phyloP scores from a whole-genome alignment of 2,888 invertebrate species.

The Lepidonotus clava region DNA sequence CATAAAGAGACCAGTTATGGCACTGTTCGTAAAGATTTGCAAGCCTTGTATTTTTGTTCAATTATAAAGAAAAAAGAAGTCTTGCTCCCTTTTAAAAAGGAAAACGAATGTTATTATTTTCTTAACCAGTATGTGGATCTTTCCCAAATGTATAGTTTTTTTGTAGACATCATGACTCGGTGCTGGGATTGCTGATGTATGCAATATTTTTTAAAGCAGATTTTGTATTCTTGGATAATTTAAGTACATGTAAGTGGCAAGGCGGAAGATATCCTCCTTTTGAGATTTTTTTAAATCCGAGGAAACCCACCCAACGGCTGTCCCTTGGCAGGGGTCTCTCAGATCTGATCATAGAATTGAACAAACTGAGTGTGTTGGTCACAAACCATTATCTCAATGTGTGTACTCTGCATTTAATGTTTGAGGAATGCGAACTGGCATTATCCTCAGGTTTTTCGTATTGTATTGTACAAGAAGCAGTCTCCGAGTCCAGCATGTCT shows the following conservation, averaged over 20 bases:
- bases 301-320: neutral
- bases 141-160: neutral
- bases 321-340: neutral
- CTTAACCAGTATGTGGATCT: neutral
- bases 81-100: no score
- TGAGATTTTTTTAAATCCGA: neutral
- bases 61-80: no score
- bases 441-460: neutral
- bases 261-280: neutral
- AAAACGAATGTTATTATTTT: neutral
- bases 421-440: neutral
- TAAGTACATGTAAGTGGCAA: neutral
- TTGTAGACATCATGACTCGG: neutral
- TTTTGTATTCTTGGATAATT: conserved; percentile 14
- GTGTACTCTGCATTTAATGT: neutral
- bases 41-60: no score
- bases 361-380: neutral
- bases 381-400: neutral
- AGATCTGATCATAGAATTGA: neutral
- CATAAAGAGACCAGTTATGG: no score
- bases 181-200: conserved; percentile 38
- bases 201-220: conserved; percentile 26
- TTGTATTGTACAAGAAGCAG: neutral
- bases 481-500: neutral
- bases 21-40: no score